Percentiles rank a stretch among this genome's conserved stretches.
Evolutionary conservation across 2,113 vertebrate species (phyloP).

Genomic region (Pseudopodoces humilis): DNA sequence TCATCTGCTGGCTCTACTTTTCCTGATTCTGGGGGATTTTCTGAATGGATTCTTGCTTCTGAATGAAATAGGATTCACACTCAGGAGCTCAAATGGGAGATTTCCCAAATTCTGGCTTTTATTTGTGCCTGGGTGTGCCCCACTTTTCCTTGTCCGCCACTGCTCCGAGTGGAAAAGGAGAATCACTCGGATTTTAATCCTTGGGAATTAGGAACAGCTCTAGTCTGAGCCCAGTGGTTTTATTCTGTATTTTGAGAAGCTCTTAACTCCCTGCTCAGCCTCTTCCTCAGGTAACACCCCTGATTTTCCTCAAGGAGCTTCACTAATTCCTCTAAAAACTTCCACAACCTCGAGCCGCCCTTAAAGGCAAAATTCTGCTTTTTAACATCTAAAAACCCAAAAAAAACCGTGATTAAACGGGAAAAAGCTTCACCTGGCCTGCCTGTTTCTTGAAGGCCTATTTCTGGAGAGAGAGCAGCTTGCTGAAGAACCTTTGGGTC

Average conservation of each 20-base stretch:
- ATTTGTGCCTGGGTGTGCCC: neutral
- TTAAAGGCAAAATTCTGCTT: neutral
- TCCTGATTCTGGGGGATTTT: neutral
- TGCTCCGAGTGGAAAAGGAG: neutral
- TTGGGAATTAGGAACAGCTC: neutral
- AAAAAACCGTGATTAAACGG: rapidly evolving
- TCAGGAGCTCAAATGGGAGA: neutral
- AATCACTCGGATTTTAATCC: neutral
- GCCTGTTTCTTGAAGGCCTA: constrained; percentile 82
- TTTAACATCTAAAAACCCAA: neutral
- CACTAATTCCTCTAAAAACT: neutral
- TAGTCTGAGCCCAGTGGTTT: neutral
- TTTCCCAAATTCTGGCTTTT: neutral
- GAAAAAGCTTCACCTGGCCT: constrained; percentile 40
- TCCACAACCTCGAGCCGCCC: neutral
- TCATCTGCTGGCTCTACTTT: neutral
- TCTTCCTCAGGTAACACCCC: neutral
- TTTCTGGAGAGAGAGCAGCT: constrained; percentile 93
- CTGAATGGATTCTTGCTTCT: neutral
- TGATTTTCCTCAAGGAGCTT: neutral
- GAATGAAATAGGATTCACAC: neutral
- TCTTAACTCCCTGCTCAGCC: neutral
- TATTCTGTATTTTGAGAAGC: neutral
- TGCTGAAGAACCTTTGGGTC: constrained; percentile 86
- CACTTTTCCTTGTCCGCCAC: neutral